Conservation (phyloP, 2,888 invertebrate species). For the Geotrupes spiniger region DNA sequence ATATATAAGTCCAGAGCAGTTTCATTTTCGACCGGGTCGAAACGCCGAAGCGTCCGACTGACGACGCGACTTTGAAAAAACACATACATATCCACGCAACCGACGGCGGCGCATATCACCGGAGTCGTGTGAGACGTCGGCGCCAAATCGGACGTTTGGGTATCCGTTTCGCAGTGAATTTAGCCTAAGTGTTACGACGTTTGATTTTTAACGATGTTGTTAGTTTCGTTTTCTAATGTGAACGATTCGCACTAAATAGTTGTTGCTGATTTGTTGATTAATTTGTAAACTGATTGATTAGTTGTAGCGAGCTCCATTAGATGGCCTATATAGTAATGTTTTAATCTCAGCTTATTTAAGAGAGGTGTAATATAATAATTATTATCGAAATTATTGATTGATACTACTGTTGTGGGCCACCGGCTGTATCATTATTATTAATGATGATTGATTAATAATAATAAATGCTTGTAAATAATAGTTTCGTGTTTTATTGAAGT, state of each 20-base stretch:
- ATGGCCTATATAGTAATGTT: conserved; percentile 21
- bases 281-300: conserved; percentile 21
- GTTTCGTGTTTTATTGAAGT: not conserved
- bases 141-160: too few species aligned
- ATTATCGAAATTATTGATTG: conserved; percentile 35
- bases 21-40: not conserved
- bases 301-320: conserved; percentile 21
- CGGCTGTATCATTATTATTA: conserved; percentile 47
- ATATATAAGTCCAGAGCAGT: conserved; percentile 22
- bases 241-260: conserved; percentile 2
- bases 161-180: too few species aligned
- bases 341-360: conserved; percentile 20
- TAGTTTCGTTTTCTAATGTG: too few species aligned
- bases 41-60: too few species aligned
- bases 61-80: too few species aligned
- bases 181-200: too few species aligned
- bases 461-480: conserved; percentile 46
- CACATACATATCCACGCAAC: too few species aligned
- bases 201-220: too few species aligned
- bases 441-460: conserved; percentile 41
- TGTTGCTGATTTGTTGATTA: conserved; percentile 22
- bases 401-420: conserved; percentile 48
- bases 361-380: conserved; percentile 31
- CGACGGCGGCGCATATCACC: too few species aligned
- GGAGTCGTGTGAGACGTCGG: too few species aligned